Conservation (phyloP, 2,888 invertebrate genomes). For the Hesperia comma region DNA sequence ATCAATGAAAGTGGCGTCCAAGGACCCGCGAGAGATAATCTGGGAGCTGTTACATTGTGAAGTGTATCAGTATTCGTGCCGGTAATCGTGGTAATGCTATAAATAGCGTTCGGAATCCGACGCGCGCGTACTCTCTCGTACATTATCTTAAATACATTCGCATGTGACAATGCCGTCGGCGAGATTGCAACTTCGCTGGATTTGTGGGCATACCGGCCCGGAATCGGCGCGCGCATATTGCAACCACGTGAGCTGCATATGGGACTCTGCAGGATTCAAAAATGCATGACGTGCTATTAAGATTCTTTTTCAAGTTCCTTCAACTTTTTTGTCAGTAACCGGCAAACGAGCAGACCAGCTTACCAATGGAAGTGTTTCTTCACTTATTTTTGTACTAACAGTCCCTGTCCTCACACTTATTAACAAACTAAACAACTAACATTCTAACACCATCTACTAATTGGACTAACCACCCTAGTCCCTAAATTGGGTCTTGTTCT, state of each 20-base stretch:
- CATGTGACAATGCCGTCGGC: slow-evolving; percentile 36
- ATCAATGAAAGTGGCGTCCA: slow-evolving; percentile 9
- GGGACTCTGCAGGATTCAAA: not conserved
- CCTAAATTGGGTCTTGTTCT: too few relatives aligned
- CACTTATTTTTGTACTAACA: too few relatives aligned
- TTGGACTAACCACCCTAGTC: too few relatives aligned
- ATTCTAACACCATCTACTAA: too few relatives aligned
- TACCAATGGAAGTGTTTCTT: too few relatives aligned
- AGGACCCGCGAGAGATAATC: slow-evolving; percentile 9
- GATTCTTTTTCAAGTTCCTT: too few relatives aligned
- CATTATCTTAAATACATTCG: slow-evolving; percentile 42
- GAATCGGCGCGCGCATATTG: slow-evolving; percentile 7
- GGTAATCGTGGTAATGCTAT: slow-evolving; percentile 50
- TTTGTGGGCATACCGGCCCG: slow-evolving; percentile 29
- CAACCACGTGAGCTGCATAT: slow-evolving; percentile 14
- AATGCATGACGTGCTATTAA: too few relatives aligned
- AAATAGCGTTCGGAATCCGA: slow-evolving; percentile 50
- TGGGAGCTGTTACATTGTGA: slow-evolving; percentile 16
- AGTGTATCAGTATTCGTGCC: slow-evolving; percentile 38
- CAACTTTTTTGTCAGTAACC: too few relatives aligned
- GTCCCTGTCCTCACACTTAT: too few relatives aligned
- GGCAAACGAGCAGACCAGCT: too few relatives aligned
- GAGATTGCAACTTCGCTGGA: slow-evolving; percentile 27
- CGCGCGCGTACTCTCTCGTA: slow-evolving; percentile 31
- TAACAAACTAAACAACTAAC: too few relatives aligned